phyloP scores from a whole-genome alignment of 2,113 vertebrate genomes.

The Corythaeola cristata region DNA sequence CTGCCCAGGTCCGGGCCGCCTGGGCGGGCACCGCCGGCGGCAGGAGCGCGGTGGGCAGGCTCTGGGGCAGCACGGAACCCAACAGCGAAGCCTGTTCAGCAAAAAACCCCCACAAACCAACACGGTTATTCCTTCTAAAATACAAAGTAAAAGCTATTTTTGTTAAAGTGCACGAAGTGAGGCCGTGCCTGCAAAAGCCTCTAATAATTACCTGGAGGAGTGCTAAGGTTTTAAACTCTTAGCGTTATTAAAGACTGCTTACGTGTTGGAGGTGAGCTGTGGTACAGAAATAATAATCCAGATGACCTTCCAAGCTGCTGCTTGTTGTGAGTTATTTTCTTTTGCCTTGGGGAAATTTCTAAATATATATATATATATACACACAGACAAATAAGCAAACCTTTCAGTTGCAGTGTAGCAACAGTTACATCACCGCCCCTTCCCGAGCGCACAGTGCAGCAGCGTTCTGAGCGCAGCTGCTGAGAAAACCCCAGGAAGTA shows the following conservation, averaged over 20 bases:
- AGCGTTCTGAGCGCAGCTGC: not conserved
- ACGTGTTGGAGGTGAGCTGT: not conserved
- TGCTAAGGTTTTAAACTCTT: not conserved
- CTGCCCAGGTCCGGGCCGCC: not conserved
- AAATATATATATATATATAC: not conserved
- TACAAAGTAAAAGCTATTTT: not conserved
- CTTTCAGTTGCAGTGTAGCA: rapidly evolving
- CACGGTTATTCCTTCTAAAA: not conserved
- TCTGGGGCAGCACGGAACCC: not conserved
- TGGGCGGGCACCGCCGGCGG: rapidly evolving
- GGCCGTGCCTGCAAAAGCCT: not conserved
- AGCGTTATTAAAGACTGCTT: not conserved
- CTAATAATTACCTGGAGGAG: not conserved
- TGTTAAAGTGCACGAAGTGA: not conserved
- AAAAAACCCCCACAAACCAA: not conserved
- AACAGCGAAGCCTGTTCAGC: not conserved
- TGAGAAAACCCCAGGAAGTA: conserved; percentile 19
- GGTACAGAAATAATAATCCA: not conserved
- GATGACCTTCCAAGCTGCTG: conserved; percentile 45
- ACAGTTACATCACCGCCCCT: not conserved
- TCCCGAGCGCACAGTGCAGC: not conserved
- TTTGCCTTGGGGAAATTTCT: conserved; percentile 13
- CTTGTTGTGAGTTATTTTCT: not conserved
- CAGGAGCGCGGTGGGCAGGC: not conserved
- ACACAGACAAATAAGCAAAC: not conserved